Percentiles rank a stretch among this genome's conserved stretches.
Evolutionary conservation across 2,888 invertebrate genomes (phyloP).

Genomic region (Eubasilissa splendida): DNA sequence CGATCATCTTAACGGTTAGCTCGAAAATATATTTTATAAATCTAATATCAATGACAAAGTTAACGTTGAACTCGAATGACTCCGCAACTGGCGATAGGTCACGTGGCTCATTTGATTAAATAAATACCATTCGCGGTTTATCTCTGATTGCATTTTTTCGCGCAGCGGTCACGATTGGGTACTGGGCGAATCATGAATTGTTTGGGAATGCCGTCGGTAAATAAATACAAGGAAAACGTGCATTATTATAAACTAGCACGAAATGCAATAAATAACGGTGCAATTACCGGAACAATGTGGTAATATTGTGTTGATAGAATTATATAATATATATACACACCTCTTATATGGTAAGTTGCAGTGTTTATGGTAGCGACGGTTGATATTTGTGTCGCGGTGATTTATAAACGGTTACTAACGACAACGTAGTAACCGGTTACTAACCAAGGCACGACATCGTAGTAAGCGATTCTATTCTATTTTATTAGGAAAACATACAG

Average conservation of each 20-base stretch:
- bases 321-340: not conserved
- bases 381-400: too few species aligned
- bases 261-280: not conserved
- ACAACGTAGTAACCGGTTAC: too few species aligned
- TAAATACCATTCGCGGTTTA: not conserved
- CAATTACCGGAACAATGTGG: not conserved
- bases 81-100: not conserved
- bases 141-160: conserved; percentile 4
- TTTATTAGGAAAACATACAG: too few species aligned
- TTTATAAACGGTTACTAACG: too few species aligned
- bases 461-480: too few species aligned
- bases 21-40: too few species aligned
- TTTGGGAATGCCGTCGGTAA: not conserved
- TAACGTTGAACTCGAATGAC: conserved; percentile 5
- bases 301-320: conserved; percentile 1
- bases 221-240: not conserved
- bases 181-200: not conserved
- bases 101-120: conserved; percentile 1
- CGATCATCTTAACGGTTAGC: too few species aligned
- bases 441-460: too few species aligned
- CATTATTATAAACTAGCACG: not conserved
- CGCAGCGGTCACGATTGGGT: not conserved
- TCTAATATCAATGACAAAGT: too few species aligned
- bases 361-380: too few species aligned
- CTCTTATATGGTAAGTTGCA: too few species aligned